phyloP scores from a whole-genome alignment of 2,888 invertebrate genomes.

The Desoria tigrina region DNA sequence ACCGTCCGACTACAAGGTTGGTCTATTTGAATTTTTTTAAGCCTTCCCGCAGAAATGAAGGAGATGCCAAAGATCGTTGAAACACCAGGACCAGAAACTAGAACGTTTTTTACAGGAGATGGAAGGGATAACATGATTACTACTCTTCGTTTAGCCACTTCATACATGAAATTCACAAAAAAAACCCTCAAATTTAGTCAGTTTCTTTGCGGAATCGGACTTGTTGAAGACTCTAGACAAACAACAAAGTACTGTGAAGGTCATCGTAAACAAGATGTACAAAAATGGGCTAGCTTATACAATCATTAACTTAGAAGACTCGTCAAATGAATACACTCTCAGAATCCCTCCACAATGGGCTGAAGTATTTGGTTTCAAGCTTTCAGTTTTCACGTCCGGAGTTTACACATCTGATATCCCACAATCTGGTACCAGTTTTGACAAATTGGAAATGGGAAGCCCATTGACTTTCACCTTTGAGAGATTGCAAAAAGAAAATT shows the following conservation, averaged over 20 bases:
- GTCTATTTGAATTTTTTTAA: conserved; percentile 7
- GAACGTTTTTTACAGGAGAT: background rate
- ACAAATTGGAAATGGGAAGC: background rate
- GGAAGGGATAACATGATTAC: background rate
- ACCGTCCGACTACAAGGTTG: too few relatives aligned
- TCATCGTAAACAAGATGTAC: background rate
- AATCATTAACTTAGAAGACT: too few relatives aligned
- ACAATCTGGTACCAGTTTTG: background rate
- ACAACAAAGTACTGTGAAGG: too few relatives aligned
- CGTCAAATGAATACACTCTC: background rate
- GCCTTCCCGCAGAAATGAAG: background rate
- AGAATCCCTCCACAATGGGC: background rate
- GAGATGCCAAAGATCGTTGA: background rate
- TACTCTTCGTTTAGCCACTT: background rate
- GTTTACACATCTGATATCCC: background rate
- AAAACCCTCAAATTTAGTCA: background rate
- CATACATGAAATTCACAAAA: background rate
- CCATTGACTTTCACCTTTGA: background rate
- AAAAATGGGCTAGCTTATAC: background rate
- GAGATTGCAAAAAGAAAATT: background rate
- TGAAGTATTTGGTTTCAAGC: background rate
- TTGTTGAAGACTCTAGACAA: too few relatives aligned
- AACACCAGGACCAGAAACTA: background rate
- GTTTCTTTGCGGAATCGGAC: too few relatives aligned
- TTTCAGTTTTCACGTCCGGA: background rate